Base-by-base conservation (phyloP, 2,113 vertebrate genomes). In the Upupa epops region DNA sequence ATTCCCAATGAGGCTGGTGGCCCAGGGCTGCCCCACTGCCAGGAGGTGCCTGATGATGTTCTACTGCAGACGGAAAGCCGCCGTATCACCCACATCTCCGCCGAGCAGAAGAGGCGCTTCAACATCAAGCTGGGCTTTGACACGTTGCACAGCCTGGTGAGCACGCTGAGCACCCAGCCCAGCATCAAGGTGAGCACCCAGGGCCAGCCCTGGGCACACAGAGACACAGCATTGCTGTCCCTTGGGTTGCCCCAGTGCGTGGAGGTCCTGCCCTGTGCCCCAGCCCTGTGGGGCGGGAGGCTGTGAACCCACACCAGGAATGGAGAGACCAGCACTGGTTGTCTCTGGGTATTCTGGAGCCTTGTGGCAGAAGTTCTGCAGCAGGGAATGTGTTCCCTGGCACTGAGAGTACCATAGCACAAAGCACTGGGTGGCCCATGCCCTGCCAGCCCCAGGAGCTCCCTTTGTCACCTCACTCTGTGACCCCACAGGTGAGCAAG, bases 91-190 rank as follows among this genome's bases (percentile, higher is more conserved):
- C 99, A 99, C 96, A 99, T 99, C 96, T 99, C 99, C 0, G 99
- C 99, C 0, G 99, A 99, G 94, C 99, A 99, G 97, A 99, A 99
- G 97, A 97, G 99, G n/a, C 98, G 99, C 25, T 99, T 99, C 97
- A 99, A 99, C 95, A 99, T 99, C 97, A 99, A 99, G 95, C 92
- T 99, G 91, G 99, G 99, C 22, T 99, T 99, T 21, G 98, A 99
- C 97, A 99, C 98, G 0, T 97, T 99, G 83, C 98, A 99, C 22
- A 97, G 98, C 92, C 97, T 99, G 20, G 99, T 99, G 96, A 98
- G 98, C 78, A 99, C 98, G 0, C 97, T 99, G 55, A 99, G 97
- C 34, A 96, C 98, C 64, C 99, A 99, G 96, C 99, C 99, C 31
- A 98, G 98, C 96, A 97, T 98, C 93, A 99, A 99, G 98, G 99